These are phyloP conservation scores for Coryphaenoides rupestris DNA, from an alignment of 2,113 vertebrate species.

Conservation along the genomic window DNA sequence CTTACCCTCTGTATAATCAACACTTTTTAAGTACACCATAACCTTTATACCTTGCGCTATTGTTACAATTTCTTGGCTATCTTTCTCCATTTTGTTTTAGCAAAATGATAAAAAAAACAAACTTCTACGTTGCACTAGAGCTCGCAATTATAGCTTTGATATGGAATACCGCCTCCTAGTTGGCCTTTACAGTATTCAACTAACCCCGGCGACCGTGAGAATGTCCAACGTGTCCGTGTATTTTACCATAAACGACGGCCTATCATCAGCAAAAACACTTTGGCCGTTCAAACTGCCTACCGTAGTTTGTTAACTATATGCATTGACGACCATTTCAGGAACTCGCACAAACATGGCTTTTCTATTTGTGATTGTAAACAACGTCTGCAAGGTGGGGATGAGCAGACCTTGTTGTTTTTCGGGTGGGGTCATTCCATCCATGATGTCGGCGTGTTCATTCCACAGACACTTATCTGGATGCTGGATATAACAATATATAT, in stretches of 20 bases:
- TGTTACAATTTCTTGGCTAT: conserved; percentile 27
- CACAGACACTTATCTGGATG: conserved; percentile 47
- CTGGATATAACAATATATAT: conserved; percentile 38
- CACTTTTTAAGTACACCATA: conserved; percentile 51
- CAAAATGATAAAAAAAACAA: no score
- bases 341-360: conserved; percentile 25
- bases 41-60: conserved; percentile 45
- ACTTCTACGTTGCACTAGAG: conserved; percentile 12
- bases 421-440: conserved; percentile 49
- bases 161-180: conserved; percentile 4
- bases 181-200: no score
- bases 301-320: conserved; percentile 51
- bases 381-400: neutral
- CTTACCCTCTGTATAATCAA: conserved; percentile 52
- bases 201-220: neutral
- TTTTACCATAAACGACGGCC: conserved; percentile 15
- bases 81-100: conserved; percentile 31
- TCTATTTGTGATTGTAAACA: conserved; percentile 48
- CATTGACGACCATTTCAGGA: conserved; percentile 37
- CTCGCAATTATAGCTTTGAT: conserved; percentile 16
- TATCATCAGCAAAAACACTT: conserved; percentile 51
- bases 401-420: conserved; percentile 9
- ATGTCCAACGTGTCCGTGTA: neutral
- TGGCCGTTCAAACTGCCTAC: conserved; percentile 32
- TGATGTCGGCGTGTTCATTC: conserved; percentile 22